Base-by-base conservation (phyloP, 2,113 vertebrate genomes). In the Hippocampus guttulatus region DNA sequence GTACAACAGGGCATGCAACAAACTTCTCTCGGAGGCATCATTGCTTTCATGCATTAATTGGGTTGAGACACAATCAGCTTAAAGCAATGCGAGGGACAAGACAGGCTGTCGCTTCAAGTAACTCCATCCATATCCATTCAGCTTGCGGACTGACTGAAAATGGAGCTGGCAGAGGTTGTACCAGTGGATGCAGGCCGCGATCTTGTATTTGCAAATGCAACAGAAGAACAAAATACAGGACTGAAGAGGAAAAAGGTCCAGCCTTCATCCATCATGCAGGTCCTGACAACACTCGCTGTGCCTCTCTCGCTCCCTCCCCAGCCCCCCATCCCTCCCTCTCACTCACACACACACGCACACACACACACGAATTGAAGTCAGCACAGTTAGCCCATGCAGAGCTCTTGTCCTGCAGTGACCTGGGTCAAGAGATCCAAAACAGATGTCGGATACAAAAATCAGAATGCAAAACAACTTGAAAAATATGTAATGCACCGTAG, bases 121-220 rank as follows among this genome's bases (percentile, higher is more conserved):
- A 74, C 81, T 85, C 77, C 76, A 83, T 84, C 84, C 79, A 81
- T 69, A 82, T 88, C 81, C 84, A 78, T 85, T 86, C 82, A 81
- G 84, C 84, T 91, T 87, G 89, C 87, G 88, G 88, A 90, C 79
- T 90, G 88, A 67, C 87, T 88, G 80, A 86, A 82, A 79, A 79
- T 78, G 85, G 81, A 76, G 79, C 77, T 78, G 78, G 67, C 5
- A 75, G 70, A 6, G 55, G 77, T 65, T 65, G 70, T 27, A 82
- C 76, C 76, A 51, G 70, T 83, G 82, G 81, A 81, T 86, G 82
- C 87, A 88, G 79, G 87, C 82, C 80, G 82, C 64, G 43, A 75
- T 52, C 71, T 81, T 81, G 83, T 83, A 84, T 77, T 87, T 85
- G 61, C 64, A 15, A 82, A 86, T 72, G 80, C 79, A 73, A 74